These are phyloP conservation scores for Diorhabda carinulata DNA, from an alignment of 1,140 invertebrate species.

Conservation along the genomic window DNA sequence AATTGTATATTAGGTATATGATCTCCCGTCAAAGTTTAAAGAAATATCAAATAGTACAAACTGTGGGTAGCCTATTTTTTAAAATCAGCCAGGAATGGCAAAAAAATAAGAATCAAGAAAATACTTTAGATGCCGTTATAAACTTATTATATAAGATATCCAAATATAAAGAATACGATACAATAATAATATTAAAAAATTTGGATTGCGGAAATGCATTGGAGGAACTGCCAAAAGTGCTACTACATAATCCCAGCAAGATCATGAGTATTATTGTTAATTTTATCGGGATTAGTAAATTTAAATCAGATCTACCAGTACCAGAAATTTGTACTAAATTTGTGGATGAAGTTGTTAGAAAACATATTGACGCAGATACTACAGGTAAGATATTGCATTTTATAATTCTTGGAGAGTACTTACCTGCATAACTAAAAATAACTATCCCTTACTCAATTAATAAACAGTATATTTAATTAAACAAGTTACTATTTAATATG, in stretches of 20 bases:
- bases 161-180: conserved; percentile 33
- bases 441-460: not conserved
- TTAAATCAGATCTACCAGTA: conserved; percentile 41
- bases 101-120: conserved; percentile 33
- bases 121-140: conserved; percentile 35
- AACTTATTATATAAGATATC: conserved; percentile 38
- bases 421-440: not conserved
- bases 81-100: conserved; percentile 36
- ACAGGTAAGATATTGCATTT: conserved; percentile 18
- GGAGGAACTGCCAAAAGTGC: conserved; percentile 31
- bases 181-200: conserved; percentile 37
- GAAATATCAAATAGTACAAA: conserved; percentile 35
- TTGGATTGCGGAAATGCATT: conserved; percentile 39
- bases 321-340: conserved; percentile 37
- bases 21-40: not conserved
- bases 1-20: too few species aligned
- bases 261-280: conserved; percentile 44
- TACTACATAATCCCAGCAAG: conserved; percentile 32
- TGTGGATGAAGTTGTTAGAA: conserved; percentile 28
- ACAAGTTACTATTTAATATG: not conserved
- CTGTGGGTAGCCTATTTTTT: conserved; percentile 38
- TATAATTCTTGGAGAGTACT: not conserved
- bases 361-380: conserved; percentile 23
- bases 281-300: conserved; percentile 31
- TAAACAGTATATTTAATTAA: not conserved